A percentile compares a stretch with the other conserved stretches of the same genome.
These are phyloP conservation scores for Nomada hirtipes DNA, from an alignment of 2,888 invertebrate genomes.

Conservation along the genomic window DNA sequence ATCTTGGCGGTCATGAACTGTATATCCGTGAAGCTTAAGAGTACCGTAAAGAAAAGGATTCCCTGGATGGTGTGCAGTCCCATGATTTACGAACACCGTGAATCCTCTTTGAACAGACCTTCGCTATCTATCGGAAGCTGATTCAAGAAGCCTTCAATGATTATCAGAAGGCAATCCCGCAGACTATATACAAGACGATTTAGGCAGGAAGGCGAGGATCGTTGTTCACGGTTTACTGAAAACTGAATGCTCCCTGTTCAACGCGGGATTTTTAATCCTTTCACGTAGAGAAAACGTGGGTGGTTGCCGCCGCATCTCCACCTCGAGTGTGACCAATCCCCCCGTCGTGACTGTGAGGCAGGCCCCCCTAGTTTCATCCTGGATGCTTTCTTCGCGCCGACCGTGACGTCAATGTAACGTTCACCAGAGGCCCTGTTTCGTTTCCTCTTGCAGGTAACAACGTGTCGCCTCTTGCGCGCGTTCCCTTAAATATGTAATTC, in stretches of 20 bases:
- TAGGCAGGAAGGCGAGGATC: neutral
- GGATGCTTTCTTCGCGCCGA: neutral
- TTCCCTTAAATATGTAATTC: constrained; percentile 4
- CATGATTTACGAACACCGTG: neutral
- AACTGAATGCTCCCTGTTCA: constrained; percentile 65
- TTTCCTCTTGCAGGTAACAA: neutral
- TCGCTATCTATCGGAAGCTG: too few species aligned
- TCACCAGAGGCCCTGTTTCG: neutral
- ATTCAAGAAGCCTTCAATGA: too few species aligned
- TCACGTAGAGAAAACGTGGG: constrained; percentile 45
- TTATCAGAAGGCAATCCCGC: too few species aligned
- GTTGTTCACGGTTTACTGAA: constrained; percentile 46
- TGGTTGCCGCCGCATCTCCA: constrained; percentile 34
- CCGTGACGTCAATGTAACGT: neutral
- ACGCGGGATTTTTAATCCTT: constrained; percentile 73
- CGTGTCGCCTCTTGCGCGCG: neutral
- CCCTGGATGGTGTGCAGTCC: neutral
- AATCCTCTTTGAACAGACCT: too few species aligned
- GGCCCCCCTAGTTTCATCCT: neutral
- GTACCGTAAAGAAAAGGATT: constrained; percentile 1
- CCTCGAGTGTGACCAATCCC: neutral
- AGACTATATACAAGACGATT: neutral
- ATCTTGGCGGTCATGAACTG: neutral
- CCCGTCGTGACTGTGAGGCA: too few species aligned
- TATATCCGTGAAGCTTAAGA: neutral